phyloP scores from a whole-genome alignment of 2,888 invertebrate species.

The Anarsia innoxiella region DNA sequence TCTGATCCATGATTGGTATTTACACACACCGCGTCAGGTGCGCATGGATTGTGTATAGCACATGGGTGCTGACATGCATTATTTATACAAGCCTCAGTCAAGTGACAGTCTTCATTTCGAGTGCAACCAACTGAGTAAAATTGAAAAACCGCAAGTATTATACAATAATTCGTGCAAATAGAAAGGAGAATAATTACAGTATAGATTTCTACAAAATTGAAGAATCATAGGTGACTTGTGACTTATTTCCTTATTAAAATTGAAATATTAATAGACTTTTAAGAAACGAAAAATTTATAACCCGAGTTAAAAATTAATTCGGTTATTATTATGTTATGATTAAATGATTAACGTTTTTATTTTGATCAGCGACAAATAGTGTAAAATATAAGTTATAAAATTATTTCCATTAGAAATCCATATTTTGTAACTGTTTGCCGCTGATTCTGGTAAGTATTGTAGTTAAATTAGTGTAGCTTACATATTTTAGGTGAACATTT shows the following conservation, averaged over 20 bases:
- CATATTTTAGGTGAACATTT: conserved; percentile 87
- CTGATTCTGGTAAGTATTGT: too few species aligned
- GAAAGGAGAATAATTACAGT: too few species aligned
- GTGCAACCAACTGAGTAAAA: conserved; percentile 86
- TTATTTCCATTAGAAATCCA: background rate
- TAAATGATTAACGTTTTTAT: too few species aligned
- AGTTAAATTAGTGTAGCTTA: conserved; percentile 64
- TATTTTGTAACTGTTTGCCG: background rate
- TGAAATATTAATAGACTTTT: background rate
- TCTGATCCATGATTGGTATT: conserved; percentile 91
- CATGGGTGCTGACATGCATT: conserved; percentile 91
- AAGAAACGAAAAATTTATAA: too few species aligned
- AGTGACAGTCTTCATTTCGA: conserved; percentile 88
- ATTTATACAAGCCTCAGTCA: conserved; percentile 91
- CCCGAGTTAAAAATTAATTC: too few species aligned
- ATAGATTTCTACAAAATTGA: too few species aligned
- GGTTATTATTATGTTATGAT: too few species aligned
- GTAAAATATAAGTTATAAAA: background rate
- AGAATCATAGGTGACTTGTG: too few species aligned
- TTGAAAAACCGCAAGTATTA: conserved; percentile 38
- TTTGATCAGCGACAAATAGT: background rate
- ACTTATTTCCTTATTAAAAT: too few species aligned
- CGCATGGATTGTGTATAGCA: conserved; percentile 88
- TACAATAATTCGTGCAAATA: conserved; percentile 18
- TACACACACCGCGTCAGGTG: conserved; percentile 87